Conservation (phyloP, 2,888 invertebrate species). For the Beris morrisii region DNA sequence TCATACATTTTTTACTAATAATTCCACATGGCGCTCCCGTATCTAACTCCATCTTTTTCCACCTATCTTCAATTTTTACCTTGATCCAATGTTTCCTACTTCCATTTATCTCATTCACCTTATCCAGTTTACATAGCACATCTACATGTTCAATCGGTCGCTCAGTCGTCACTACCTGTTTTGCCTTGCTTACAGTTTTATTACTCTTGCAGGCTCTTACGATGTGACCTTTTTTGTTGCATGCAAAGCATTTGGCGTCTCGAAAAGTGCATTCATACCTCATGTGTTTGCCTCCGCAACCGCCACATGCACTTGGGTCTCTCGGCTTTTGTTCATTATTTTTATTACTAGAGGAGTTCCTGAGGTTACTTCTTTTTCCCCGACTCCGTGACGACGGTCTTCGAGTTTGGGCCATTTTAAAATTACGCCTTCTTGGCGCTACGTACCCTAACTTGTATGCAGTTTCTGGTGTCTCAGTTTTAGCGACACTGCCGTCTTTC, state of each 20-base stretch:
- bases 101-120: too few relatives aligned
- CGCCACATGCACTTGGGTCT: background rate
- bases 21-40: too few relatives aligned
- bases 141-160: too few relatives aligned
- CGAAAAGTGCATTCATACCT: background rate
- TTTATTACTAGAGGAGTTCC: background rate
- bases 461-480: background rate
- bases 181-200: too few relatives aligned
- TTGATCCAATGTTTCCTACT: too few relatives aligned
- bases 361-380: background rate
- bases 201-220: background rate
- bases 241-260: background rate
- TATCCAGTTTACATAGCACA: too few relatives aligned
- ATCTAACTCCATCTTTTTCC: too few relatives aligned
- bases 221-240: background rate
- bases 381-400: too few relatives aligned
- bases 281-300: background rate
- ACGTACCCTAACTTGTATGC: slow-evolving; percentile 5
- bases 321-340: too few relatives aligned
- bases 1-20: too few relatives aligned
- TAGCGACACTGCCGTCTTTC: background rate
- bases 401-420: background rate
- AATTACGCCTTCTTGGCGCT: background rate
- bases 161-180: too few relatives aligned
- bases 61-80: too few relatives aligned